Percentiles rank a stretch among this genome's conserved stretches.
Conservation (phyloP, 2,113 vertebrate species). For the Lepus europaeus region DNA sequence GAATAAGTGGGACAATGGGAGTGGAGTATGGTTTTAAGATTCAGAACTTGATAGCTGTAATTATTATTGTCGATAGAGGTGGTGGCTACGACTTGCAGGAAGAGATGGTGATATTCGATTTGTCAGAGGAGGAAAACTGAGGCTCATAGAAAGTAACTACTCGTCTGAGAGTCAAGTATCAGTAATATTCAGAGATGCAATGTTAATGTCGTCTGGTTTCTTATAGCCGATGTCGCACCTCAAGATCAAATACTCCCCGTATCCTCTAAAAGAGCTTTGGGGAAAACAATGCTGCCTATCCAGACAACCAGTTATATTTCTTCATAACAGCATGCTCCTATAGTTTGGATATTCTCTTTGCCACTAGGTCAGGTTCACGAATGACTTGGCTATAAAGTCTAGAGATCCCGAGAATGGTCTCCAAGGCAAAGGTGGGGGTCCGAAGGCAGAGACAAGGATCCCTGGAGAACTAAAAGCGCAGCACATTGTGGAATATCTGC, state of each 20-base stretch:
- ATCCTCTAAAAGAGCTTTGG: not conserved
- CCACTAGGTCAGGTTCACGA: not conserved
- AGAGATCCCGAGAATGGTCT: not conserved
- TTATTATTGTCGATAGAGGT: not conserved
- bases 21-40: not conserved
- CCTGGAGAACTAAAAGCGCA: not conserved
- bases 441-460: not conserved
- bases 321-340: not conserved
- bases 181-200: not conserved
- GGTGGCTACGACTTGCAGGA: not conserved
- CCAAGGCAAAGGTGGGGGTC: not conserved
- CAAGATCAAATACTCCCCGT: not conserved
- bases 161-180: not conserved
- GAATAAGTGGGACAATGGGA: not conserved
- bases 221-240: rapidly evolving
- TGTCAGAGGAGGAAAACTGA: not conserved
- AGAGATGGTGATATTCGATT: not conserved
- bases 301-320: not conserved
- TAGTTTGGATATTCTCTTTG: not conserved
- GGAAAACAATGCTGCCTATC: not conserved
- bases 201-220: not conserved
- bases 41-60: not conserved
- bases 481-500: not conserved
- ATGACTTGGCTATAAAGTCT: not conserved
- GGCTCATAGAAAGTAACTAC: not conserved